A percentile compares a stretch with the other conserved stretches of the same genome.
Conservation (phyloP, 2,113 vertebrate species). For the Marmota monax region DNA sequence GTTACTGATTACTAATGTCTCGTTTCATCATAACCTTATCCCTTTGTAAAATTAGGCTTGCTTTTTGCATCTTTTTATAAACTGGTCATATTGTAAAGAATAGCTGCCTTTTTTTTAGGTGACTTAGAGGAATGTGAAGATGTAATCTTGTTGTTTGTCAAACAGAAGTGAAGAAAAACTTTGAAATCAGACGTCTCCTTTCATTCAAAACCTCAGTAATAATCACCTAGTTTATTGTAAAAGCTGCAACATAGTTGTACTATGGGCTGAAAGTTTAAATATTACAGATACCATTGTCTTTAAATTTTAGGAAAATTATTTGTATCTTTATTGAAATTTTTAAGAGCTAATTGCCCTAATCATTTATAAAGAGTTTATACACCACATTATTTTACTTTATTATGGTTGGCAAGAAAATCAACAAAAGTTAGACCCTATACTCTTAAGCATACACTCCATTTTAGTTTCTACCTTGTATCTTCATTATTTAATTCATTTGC, state of each 20-base stretch:
- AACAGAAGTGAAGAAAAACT: neutral
- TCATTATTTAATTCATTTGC: conserved; percentile 42
- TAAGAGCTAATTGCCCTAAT: neutral
- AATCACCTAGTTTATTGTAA: conserved; percentile 64
- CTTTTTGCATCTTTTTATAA: conserved; percentile 46
- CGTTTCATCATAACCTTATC: neutral
- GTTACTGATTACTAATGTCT: neutral
- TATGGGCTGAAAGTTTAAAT: conserved; percentile 29
- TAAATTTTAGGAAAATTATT: conserved; percentile 41
- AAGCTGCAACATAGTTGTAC: neutral
- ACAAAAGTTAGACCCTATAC: neutral
- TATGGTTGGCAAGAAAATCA: conserved; percentile 44
- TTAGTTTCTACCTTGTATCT: neutral
- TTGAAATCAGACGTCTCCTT: conserved; percentile 52
- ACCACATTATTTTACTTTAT: neutral
- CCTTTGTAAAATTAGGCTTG: conserved; percentile 35
- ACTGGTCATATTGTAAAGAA: conserved; percentile 20
- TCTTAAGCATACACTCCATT: neutral
- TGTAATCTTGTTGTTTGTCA: conserved; percentile 36
- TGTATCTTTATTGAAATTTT: neutral
- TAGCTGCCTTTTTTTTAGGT: conserved; percentile 13
- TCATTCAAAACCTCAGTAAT: conserved; percentile 20
- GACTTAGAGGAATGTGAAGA: neutral
- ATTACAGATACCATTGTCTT: conserved; percentile 37
- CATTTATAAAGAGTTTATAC: neutral